phyloP scores from a whole-genome alignment of 2,797 vertebrate genomes.

The Cygnus olor region DNA sequence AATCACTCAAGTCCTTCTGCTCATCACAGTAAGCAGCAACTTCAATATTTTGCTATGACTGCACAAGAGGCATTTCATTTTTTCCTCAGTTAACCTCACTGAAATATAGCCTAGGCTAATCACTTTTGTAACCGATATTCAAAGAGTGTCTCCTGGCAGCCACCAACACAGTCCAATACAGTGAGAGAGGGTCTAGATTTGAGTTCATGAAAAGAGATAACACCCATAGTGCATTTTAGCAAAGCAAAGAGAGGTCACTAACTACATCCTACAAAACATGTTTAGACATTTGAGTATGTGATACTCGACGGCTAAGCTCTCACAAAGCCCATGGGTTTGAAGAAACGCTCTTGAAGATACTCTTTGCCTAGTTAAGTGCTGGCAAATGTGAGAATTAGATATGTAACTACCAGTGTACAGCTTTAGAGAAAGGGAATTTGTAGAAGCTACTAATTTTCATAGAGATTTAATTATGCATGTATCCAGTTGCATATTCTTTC shows the following conservation, averaged over 20 bases:
- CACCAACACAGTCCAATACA: not conserved
- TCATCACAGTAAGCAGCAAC: not conserved
- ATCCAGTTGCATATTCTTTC: not conserved
- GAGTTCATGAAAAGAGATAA: not conserved
- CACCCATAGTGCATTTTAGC: not conserved
- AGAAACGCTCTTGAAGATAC: not conserved
- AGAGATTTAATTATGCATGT: not conserved
- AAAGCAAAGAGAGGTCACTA: not conserved
- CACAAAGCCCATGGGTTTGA: not conserved
- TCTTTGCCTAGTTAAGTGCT: not conserved
- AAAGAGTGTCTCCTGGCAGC: not conserved
- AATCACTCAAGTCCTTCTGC: not conserved
- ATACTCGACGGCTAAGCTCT: not conserved
- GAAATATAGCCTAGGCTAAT: not conserved
- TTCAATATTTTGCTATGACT: not conserved
- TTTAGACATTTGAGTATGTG: not conserved
- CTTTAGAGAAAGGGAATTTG: not conserved
- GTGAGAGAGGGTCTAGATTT: fast-evolving
- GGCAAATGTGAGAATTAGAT: not conserved
- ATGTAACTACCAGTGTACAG: not conserved
- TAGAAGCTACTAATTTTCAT: not conserved
- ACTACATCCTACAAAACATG: not conserved
- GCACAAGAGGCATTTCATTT: not conserved
- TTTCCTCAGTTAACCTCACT: not conserved
- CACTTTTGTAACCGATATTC: not conserved